Conservation (phyloP, 2,888 invertebrate species). For the Rotaria sp. region DNA sequence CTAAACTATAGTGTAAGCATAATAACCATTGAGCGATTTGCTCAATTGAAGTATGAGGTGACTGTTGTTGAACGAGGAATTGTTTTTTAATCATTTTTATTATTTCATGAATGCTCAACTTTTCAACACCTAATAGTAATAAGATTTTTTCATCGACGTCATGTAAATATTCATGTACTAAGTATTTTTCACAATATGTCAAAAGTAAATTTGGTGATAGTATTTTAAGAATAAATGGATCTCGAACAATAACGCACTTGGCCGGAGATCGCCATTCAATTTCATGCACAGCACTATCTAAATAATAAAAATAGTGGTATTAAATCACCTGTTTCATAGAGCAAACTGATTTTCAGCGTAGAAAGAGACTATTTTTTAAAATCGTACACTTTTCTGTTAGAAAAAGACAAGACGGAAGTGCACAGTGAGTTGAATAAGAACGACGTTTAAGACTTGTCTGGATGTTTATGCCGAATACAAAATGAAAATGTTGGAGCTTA, state of each 20-base stretch:
- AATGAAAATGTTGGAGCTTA: too few species aligned
- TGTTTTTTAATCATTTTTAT: constrained; percentile 48
- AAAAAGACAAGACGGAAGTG: too few species aligned
- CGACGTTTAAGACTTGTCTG: too few species aligned
- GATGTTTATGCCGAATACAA: too few species aligned
- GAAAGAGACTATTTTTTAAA: too few species aligned
- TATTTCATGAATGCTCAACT: constrained; percentile 48
- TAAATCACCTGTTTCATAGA: too few species aligned
- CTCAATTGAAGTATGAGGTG: neutral
- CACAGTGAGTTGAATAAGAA: too few species aligned
- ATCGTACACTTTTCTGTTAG: too few species aligned
- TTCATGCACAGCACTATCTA: too few species aligned
- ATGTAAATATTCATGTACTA: constrained; percentile 48
- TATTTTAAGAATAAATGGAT: constrained; percentile 17
- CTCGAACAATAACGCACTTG: constrained; percentile 14
- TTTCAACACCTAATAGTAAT: constrained; percentile 49
- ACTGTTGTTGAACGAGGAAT: neutral
- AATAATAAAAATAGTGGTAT: too few species aligned
- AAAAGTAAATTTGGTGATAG: constrained; percentile 23
- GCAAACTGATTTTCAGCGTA: too few species aligned
- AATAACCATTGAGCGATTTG: neutral
- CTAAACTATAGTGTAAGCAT: neutral
- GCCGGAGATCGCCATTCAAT: neutral
- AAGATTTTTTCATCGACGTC: constrained; percentile 46
- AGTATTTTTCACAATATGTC: constrained; percentile 47